Evolutionary conservation across 1,140 invertebrate genomes (phyloP), one percentile per base, ranked within the genome.

Genomic region (Pemphigus obesinymphae): DNA sequence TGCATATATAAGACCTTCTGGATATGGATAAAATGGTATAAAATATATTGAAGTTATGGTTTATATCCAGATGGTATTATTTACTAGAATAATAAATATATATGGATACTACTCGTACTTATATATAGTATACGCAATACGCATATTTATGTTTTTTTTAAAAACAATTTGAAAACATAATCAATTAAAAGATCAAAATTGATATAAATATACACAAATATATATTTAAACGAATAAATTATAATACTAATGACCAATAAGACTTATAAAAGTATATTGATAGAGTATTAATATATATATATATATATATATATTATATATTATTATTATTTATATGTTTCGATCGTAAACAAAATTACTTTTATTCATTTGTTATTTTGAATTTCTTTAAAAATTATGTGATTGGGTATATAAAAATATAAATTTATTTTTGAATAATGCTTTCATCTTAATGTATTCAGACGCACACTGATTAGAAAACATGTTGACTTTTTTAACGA

Each of bases 41-140:
- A 70, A 70, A 70, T 70, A n/a, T n/a, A 70, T 45, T 45, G n/a
- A 70, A 70, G 68, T 70, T 29, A n/a, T n/a, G 40, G 66, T 45
- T 45, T 70, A 26, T 29, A 45, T 23, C 10, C 53, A 58, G n/a
- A 58, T 8, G 23, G 23, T 58, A n/a, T n/a, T n/a, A n/a, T n/a
- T 58, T 58, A 1, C 23, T 58, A n/a, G n/a, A 6, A 55, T 8
- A 23, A 55, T 55, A 55, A 8, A 55, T 23, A n/a, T n/a, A n/a
- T n/a, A n/a, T n/a, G n/a, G n/a, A n/a, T n/a, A n/a, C n/a, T n/a
- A n/a, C n/a, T n/a, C n/a, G n/a, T n/a, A n/a, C n/a, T 1, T 55
- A 55, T 55, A 23, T 55, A 55, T n/a, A 3, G 20, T 13, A 10
- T 23, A 40, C 23, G 66, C 11, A 37, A n/a, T n/a, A 23, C 34